Evolutionary conservation across 2,888 invertebrate genomes (phyloP).

Genomic region (Aphelenchoides bicaudatus): DNA sequence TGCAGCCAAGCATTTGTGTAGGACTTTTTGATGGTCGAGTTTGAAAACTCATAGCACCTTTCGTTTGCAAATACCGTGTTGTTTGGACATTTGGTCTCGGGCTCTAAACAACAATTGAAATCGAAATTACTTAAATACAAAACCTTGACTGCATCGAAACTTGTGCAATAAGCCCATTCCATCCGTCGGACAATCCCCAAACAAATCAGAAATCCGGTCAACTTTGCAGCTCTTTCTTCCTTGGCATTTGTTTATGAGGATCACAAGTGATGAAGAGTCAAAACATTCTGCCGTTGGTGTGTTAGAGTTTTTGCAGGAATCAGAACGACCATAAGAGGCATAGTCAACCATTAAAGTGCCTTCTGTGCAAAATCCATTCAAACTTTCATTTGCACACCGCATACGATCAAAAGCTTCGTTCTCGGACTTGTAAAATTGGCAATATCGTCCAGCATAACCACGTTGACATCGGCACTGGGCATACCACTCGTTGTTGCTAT

Average conservation of each 20-base stretch:
- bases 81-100: constrained; percentile 20
- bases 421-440: constrained; percentile 29
- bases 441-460: constrained; percentile 36
- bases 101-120: not conserved
- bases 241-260: constrained; percentile 7
- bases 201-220: constrained; percentile 18
- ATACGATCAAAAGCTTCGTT: not conserved
- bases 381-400: constrained; percentile 25
- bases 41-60: constrained; percentile 19
- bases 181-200: constrained; percentile 6
- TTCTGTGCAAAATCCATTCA: constrained; percentile 38
- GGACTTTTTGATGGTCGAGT: constrained; percentile 8
- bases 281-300: not conserved
- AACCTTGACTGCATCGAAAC: constrained; percentile 13
- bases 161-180: constrained; percentile 4
- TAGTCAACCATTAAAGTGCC: constrained; percentile 43
- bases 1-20: constrained; percentile 22
- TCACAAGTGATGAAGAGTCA: not conserved
- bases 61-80: constrained; percentile 24
- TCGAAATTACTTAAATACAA: not conserved
- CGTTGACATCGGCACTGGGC: constrained; percentile 39
- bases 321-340: constrained; percentile 38
- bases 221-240: constrained; percentile 18
- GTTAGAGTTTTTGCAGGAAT: too few species aligned
- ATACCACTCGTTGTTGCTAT: constrained; percentile 23